Base-by-base conservation (phyloP, 2,888 invertebrate species). In the Panzeria rudis region DNA sequence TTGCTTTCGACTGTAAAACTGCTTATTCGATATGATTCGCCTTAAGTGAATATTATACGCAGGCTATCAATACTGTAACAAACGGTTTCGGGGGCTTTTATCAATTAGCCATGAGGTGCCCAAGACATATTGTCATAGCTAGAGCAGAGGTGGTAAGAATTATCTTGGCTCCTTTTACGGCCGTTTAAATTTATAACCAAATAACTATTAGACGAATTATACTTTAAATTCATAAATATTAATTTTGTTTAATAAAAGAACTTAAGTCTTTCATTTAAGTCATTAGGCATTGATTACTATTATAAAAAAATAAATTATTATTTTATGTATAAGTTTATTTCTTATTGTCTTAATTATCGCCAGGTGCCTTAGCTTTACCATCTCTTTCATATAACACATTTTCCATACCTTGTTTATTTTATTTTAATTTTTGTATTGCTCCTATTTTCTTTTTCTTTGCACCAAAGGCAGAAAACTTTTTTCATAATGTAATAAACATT, bases 31-130 rank as follows among this genome's bases (percentile, higher is more conserved):
- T 83, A 83, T 77, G 73, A 68, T 59, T 62, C 72, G 80, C 72
- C 80, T 73, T 23, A 76, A 83, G 76, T 73, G 54, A 35, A 61
- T 75, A 78, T 54, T 54, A 71, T 72, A 85, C 84, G 84, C 84
- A 82, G 82, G 71, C 73, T 73, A 82, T 82, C 76, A 71, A 76
- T 76, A 76, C 62, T 68, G 66, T 47, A 78, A 76, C 56, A 80
- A 80, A 79, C 44, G 23, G 72, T 72, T 75, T 73, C 72, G 52
- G 84, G 72, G 44, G 9, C 15, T 76, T 80, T 84, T 78, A 84
- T 84, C 81, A 85, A 78, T 85, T 85, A 78, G 50, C 77, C 62
- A 78, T 56, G 62, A 78, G 78, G 73, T 85, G 77, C 20, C 66
- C 61, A 69, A 68, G 64, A 82, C 73, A 85, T 35, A 85, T 68